Evolutionary conservation across 2,113 vertebrate species (phyloP), one percentile per base, ranked within the genome.

Genomic region (Megaptera novaeangliae): DNA sequence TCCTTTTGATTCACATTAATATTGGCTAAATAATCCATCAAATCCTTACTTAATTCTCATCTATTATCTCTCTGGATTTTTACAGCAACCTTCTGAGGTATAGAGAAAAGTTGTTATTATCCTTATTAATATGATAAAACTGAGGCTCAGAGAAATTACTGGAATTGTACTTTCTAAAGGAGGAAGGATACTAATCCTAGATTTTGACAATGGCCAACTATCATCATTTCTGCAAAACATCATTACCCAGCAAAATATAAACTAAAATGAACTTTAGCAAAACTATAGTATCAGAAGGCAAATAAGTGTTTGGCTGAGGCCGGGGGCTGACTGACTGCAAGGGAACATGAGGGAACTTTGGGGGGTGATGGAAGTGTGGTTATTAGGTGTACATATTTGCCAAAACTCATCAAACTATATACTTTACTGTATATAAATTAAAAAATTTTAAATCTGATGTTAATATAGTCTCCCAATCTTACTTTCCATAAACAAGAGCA

Each of bases 231-330:
- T 82, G 39, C 52, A 27, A 39, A 80, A 80, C 21, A 17, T 15
- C 49, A 36, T 93, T 72, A 89, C 57, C 13, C 25, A 94, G 21
- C 13, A 93, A 80, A 84, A 94, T 86, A 78, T 17, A 68, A 91
- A 82, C 90, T 86, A 92, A 97, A 96, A 68, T 72, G 55, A 96
- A 85, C 46, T 69, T 91, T 17, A 88, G 69, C 64, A 90, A 94
- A 97, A 81, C 17, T 69, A 39, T 25, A 84, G 34, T 20, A 88
- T 74, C 59, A 91, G 74, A 84, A 92, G 87, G 57, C 64, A 91
- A 81, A 59, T 55, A 64, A 92, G 5, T 44, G 13, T 81, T 85
- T 71, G 25, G 31, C 44, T 29, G 49, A 64, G 36, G 69, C 21
- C 3, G 18, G 31, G 10, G 81, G 41, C 36, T 8, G 27, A 13